Percentiles rank a stretch among this genome's conserved stretches.
Evolutionary conservation across 2,888 invertebrate species (phyloP).

Genomic region (Therioaphis trifolii): DNA sequence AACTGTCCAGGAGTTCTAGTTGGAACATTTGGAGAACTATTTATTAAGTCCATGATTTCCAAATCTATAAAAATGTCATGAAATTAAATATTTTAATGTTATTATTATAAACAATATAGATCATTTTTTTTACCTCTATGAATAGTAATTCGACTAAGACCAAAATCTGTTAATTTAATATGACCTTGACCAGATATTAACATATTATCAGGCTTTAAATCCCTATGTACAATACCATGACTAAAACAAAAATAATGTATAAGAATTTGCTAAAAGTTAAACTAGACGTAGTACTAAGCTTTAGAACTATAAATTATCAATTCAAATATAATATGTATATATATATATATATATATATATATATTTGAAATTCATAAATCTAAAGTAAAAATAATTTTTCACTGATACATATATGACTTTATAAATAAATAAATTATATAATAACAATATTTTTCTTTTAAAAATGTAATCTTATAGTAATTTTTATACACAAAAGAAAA

Average conservation of each 20-base stretch:
- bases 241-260: slow-evolving; percentile 68
- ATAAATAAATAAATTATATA: too few species aligned
- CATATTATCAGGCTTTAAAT: slow-evolving; percentile 98
- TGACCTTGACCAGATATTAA: slow-evolving; percentile 87
- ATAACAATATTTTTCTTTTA: too few species aligned
- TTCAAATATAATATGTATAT: too few species aligned
- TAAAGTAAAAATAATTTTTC: not conserved
- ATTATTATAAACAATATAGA: slow-evolving; percentile 1
- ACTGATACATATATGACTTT: not conserved
- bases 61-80: slow-evolving; percentile 78
- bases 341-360: too few species aligned
- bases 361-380: not conserved
- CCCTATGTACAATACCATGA: slow-evolving; percentile 88
- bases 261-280: too few species aligned
- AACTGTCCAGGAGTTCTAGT: slow-evolving; percentile 92
- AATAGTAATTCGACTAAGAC: slow-evolving; percentile 85
- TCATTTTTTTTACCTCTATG: slow-evolving; percentile 73
- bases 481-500: too few species aligned
- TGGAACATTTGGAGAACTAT: slow-evolving; percentile 78
- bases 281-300: not conserved
- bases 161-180: slow-evolving; percentile 96
- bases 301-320: not conserved
- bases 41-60: slow-evolving; percentile 85
- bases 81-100: too few species aligned
- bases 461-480: too few species aligned